Evolutionary conservation across 2,113 vertebrate genomes (phyloP).

Genomic region (Microtus pennsylvanicus): DNA sequence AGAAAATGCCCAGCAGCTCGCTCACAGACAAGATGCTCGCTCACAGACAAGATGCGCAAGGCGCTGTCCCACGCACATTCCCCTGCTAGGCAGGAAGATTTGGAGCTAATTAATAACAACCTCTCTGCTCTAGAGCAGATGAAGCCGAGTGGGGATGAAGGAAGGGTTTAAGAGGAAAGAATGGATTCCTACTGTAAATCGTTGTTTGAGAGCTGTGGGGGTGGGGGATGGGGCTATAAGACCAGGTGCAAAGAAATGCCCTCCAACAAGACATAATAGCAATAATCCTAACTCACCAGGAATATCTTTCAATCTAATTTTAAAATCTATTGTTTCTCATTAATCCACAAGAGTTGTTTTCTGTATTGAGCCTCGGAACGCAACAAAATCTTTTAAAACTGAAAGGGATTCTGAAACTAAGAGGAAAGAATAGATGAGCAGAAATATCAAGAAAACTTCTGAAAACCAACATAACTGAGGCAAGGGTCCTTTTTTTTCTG

Average conservation of each 20-base stretch:
- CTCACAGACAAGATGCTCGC: slow-evolving; percentile 72
- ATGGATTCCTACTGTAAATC: background rate
- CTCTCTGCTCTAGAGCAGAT: slow-evolving; percentile 54
- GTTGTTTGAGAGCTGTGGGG: background rate
- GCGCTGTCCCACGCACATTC: slow-evolving; percentile 70
- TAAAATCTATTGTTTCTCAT: background rate
- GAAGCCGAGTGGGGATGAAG: slow-evolving; percentile 60
- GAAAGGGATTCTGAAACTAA: slow-evolving; percentile 19
- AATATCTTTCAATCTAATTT: background rate
- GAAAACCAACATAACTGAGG: background rate
- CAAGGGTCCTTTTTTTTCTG: background rate
- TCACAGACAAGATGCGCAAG: slow-evolving; percentile 68
- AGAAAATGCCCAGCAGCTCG: slow-evolving; percentile 77
- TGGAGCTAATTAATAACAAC: slow-evolving; percentile 75
- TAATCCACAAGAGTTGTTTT: background rate
- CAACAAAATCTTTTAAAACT: background rate
- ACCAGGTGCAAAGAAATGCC: background rate
- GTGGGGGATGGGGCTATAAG: background rate
- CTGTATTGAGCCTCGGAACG: background rate
- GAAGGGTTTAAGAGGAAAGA: slow-evolving; percentile 43
- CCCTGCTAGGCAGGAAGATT: slow-evolving; percentile 75
- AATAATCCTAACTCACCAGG: background rate
- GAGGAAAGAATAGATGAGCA: slow-evolving; percentile 3
- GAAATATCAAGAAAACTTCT: background rate
- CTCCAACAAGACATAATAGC: background rate